Evolutionary conservation across 2,113 vertebrate genomes (phyloP), one percentile per base, ranked within the genome.

Genomic region (Campylomormyrus numenius): DNA sequence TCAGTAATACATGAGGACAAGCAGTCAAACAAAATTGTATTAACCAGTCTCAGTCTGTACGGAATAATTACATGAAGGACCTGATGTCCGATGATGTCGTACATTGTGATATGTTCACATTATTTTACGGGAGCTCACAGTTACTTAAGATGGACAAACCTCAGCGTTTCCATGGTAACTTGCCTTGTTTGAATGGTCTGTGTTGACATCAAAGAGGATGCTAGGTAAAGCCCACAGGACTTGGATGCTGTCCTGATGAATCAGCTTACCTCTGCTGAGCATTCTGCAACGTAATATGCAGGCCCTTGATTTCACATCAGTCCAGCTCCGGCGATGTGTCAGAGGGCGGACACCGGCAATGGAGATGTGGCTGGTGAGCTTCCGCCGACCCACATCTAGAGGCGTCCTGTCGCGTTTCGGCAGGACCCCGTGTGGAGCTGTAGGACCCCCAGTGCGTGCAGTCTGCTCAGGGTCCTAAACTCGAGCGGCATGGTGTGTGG

Each of bases 401-500:
- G 15, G 5, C 13, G 35, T 6, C 13, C 74, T 2, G 74, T 80
- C 0, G 13, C 35, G 5, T 80, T 80, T 19, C 95, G 94, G 0
- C 98, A 99, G 85, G 94, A 93, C 66, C 97, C 97, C 0, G 97
- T 97, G 91, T 97, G 98, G 92, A 99, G 97, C 95, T 95, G 97
- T 91, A 99, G 96, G 87, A 98, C 98, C 92, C 98, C 98, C 93
- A 97, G 97, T 91, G 96, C 96, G 87, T 99, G 98, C 90, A 99
- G 94, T 2, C 93, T 93, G 93, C 96, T 98, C 93, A 99, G 95
- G 89, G 98, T 98, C 94, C 97, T 96, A 95, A 99, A 99, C 95
- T 99, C 98, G 96, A 99, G 92, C 39, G 98, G 98, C 98, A 99
- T 99, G 92, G 98, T 97, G 94, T 99, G 98, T 0, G 98, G 98